Conservation (phyloP, 2,888 invertebrate species). For the Stegana nigrithorax region DNA sequence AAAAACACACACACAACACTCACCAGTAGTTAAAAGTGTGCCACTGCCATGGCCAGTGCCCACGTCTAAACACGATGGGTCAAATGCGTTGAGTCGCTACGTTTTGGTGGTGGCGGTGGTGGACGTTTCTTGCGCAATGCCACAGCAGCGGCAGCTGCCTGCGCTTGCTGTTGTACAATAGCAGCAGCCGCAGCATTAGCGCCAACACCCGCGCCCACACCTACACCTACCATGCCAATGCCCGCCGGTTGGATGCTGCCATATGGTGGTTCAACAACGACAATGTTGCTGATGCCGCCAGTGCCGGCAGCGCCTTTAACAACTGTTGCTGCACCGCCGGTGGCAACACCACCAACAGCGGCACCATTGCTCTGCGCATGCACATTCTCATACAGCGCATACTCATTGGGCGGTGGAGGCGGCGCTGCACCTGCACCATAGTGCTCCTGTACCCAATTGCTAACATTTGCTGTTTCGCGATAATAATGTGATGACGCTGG, state of each 20-base stretch:
- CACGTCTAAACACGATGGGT: constrained; percentile 69
- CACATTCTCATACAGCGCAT: constrained; percentile 79
- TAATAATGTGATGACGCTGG: constrained; percentile 64
- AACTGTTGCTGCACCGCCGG: constrained; percentile 79
- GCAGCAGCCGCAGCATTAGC: not conserved
- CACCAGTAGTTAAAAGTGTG: not conserved
- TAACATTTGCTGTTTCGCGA: constrained; percentile 78
- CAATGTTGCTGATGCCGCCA: not conserved
- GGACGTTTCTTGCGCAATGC: constrained; percentile 76
- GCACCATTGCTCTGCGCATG: constrained; percentile 62
- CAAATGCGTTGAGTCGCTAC: constrained; percentile 88
- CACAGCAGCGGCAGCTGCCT: constrained; percentile 37
- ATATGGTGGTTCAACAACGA: constrained; percentile 37
- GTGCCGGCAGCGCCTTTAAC: constrained; percentile 79
- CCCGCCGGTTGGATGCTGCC: no score
- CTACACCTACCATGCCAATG: no score
- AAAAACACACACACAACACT: not conserved
- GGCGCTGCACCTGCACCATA: constrained; percentile 72
- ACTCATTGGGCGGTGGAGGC: constrained; percentile 52
- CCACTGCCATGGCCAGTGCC: no score
- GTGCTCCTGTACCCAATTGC: constrained; percentile 91
- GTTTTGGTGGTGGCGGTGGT: constrained; percentile 90
- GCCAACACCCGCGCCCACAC: no score
- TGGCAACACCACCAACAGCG: constrained; percentile 69
- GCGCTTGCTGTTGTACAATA: constrained; percentile 20